Conservation (phyloP, 1,140 invertebrate genomes). For the Ptiloglossa arizonensis region DNA sequence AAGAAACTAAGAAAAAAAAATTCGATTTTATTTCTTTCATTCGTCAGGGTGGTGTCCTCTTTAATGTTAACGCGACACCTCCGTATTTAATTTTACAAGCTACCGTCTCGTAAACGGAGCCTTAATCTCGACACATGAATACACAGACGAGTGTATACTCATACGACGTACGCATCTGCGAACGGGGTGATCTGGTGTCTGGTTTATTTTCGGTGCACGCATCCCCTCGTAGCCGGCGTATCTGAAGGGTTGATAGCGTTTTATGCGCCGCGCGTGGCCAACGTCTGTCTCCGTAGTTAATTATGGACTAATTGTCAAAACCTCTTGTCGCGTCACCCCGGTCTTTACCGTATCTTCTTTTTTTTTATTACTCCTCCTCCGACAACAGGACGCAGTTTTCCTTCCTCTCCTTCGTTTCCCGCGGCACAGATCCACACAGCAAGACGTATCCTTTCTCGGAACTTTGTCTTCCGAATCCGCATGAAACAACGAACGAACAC, state of each 20-base stretch:
- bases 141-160: slow-evolving; percentile 18
- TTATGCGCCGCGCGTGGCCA: slow-evolving; percentile 59
- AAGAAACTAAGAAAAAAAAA: no score
- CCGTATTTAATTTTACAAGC: slow-evolving; percentile 23
- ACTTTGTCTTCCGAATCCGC: neutral
- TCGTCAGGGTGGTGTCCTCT: no score
- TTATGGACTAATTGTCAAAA: slow-evolving; percentile 77
- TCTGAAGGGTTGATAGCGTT: slow-evolving; percentile 74
- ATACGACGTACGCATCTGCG: slow-evolving; percentile 38
- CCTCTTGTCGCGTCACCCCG: slow-evolving; percentile 32
- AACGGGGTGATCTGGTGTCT: slow-evolving; percentile 67
- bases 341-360: slow-evolving; percentile 23
- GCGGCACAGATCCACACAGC: neutral
- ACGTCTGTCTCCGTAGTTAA: slow-evolving; percentile 70
- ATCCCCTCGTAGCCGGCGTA: slow-evolving; percentile 55
- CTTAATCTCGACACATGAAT: slow-evolving; percentile 29
- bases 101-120: slow-evolving; percentile 17
- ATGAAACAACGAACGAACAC: neutral
- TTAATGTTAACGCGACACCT: neutral
- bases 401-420: slow-evolving; percentile 4
- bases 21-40: no score
- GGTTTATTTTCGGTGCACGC: slow-evolving; percentile 72
- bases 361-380: slow-evolving; percentile 18
- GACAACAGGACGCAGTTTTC: slow-evolving; percentile 54
- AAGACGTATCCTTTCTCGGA: slow-evolving; percentile 8